Conservation (phyloP, 2,113 vertebrate species). For the Etheostoma cragini region DNA sequence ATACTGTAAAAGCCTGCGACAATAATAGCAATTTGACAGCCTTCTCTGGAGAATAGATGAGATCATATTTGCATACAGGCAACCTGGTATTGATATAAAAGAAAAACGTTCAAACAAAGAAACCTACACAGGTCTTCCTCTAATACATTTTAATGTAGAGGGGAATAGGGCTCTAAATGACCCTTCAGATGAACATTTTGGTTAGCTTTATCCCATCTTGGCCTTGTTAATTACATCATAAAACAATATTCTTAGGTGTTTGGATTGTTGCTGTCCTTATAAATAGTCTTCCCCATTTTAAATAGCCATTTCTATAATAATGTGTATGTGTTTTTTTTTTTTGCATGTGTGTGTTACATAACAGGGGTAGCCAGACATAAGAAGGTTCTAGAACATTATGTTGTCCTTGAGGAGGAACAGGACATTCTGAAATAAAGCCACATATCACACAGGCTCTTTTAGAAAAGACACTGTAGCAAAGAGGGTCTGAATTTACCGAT, state of each 20-base stretch:
- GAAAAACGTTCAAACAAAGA: constrained; percentile 13
- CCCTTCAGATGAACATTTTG: neutral
- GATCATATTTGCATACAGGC: neutral
- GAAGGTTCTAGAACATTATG: constrained; percentile 47
- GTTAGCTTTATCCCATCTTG: neutral
- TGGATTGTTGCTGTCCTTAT: neutral
- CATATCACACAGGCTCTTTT: constrained; percentile 17
- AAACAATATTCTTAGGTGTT: neutral
- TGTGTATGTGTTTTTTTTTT: neutral
- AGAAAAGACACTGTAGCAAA: constrained; percentile 30
- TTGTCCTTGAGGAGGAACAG: constrained; percentile 61
- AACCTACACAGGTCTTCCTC: constrained; percentile 26
- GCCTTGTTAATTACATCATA: neutral
- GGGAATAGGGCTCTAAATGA: constrained; percentile 13
- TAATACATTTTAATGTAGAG: constrained; percentile 8
- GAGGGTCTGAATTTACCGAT: constrained; percentile 45
- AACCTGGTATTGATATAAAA: constrained; percentile 11
- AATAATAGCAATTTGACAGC: neutral
- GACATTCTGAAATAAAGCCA: constrained; percentile 48
- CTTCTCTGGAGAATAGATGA: constrained; percentile 1
- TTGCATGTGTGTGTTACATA: constrained; percentile 1
- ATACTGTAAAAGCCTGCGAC: neutral
- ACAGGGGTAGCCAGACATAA: constrained; percentile 18
- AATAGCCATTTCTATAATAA: neutral
- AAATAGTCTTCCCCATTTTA: neutral